phyloP scores from a whole-genome alignment of 2,888 invertebrate genomes.

The Cerceris rybyensis region DNA sequence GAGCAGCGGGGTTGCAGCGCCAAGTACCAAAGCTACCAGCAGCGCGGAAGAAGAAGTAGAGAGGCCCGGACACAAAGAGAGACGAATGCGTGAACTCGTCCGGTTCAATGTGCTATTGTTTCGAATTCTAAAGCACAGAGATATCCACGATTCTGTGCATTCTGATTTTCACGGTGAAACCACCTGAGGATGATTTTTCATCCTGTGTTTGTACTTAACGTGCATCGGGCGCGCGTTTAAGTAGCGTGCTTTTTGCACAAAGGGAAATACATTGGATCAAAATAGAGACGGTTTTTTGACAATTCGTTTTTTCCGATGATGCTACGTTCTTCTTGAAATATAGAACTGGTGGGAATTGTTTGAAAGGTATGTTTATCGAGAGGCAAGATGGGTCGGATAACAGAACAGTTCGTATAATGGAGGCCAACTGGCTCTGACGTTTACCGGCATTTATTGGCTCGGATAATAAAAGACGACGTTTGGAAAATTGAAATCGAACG shows the following conservation, averaged over 20 bases:
- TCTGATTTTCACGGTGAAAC: slow-evolving; percentile 19
- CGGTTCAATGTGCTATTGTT: slow-evolving; percentile 41
- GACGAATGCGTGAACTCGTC: slow-evolving; percentile 44
- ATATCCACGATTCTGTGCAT: slow-evolving; percentile 31
- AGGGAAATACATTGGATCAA: background rate
- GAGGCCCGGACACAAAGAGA: slow-evolving; percentile 27
- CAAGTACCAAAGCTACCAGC: too few relatives aligned
- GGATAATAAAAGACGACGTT: too few relatives aligned
- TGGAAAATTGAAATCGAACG: too few relatives aligned
- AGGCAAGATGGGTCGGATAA: too few relatives aligned
- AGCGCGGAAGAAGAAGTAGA: slow-evolving; percentile 8
- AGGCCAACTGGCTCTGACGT: too few relatives aligned
- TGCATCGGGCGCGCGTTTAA: background rate
- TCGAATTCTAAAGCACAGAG: slow-evolving; percentile 41
- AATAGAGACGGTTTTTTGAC: too few relatives aligned
- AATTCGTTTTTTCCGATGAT: too few relatives aligned
- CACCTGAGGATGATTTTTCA: slow-evolving; percentile 29
- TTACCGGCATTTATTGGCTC: too few relatives aligned
- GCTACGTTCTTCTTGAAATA: too few relatives aligned
- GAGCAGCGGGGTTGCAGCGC: slow-evolving; percentile 13
- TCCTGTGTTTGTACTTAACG: background rate
- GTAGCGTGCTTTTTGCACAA: background rate
- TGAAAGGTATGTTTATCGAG: too few relatives aligned
- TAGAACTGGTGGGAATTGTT: too few relatives aligned
- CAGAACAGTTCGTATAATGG: too few relatives aligned